Conservation (phyloP, 2,797 vertebrate genomes). For the Petrocephalus schoutedeni region DNA sequence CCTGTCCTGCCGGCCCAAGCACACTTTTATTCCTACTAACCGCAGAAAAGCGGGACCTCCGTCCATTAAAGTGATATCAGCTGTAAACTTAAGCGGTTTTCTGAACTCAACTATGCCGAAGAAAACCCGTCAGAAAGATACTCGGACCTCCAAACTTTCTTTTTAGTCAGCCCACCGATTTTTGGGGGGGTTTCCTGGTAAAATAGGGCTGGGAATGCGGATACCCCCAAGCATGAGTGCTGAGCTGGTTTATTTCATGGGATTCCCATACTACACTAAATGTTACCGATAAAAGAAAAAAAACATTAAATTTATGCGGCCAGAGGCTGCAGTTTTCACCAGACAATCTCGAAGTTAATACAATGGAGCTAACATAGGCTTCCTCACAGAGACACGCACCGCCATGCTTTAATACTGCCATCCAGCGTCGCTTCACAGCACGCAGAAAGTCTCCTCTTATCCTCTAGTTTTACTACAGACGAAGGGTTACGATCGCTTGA, state of each 20-base stretch:
- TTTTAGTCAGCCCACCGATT: background rate
- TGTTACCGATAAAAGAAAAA: background rate
- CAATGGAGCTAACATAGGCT: background rate
- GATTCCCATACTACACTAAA: background rate
- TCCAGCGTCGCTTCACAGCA: background rate
- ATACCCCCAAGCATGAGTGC: background rate
- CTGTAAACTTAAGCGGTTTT: background rate
- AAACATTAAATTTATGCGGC: background rate
- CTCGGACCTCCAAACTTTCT: background rate
- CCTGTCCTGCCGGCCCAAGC: background rate
- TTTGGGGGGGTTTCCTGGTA: background rate
- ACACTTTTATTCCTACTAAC: background rate
- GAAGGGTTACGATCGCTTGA: background rate
- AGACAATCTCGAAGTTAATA: background rate
- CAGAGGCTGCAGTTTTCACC: background rate
- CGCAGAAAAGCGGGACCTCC: background rate
- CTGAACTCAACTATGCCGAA: background rate
- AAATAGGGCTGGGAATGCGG: background rate
- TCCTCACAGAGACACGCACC: constrained; percentile 9
- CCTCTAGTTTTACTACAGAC: background rate
- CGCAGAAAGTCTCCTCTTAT: background rate
- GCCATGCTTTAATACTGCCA: background rate
- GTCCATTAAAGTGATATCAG: background rate
- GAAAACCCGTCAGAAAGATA: background rate
- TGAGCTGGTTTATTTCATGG: background rate